phyloP scores from a whole-genome alignment of 2,113 vertebrate species.

The Scartelaos histophorus region DNA sequence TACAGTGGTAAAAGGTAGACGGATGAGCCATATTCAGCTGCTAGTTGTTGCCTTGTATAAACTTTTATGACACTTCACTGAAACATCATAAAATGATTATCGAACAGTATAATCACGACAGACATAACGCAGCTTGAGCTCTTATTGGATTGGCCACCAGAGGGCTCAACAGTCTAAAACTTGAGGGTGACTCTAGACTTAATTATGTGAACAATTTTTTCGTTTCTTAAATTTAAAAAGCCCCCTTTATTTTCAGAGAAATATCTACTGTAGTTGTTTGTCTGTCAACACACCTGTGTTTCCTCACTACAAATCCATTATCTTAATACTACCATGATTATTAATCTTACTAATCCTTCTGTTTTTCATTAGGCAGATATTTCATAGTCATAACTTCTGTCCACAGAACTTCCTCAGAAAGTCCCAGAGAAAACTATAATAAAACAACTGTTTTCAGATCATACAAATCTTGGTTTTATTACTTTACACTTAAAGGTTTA shows the following conservation, averaged over 20 bases:
- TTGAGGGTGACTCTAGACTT: background rate
- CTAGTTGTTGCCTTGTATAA: constrained; percentile 67
- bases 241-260: background rate
- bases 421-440: background rate
- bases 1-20: constrained; percentile 65
- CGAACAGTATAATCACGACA: background rate
- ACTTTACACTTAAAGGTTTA: background rate
- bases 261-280: background rate
- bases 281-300: background rate
- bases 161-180: constrained; percentile 61
- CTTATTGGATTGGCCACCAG: constrained; percentile 61
- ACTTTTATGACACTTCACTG: constrained; percentile 57
- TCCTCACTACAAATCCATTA: background rate
- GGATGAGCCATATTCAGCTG: constrained; percentile 54
- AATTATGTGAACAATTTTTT: background rate
- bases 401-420: constrained; percentile 37
- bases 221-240: constrained; percentile 4
- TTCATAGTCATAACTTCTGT: constrained; percentile 32
- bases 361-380: constrained; percentile 53
- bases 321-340: background rate
- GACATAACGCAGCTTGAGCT: background rate
- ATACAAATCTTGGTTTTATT: background rate
- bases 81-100: background rate
- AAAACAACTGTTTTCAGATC: background rate
- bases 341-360: constrained; percentile 8